Base-by-base conservation (phyloP, 2,888 invertebrate genomes). In the Lissonota sp. region DNA sequence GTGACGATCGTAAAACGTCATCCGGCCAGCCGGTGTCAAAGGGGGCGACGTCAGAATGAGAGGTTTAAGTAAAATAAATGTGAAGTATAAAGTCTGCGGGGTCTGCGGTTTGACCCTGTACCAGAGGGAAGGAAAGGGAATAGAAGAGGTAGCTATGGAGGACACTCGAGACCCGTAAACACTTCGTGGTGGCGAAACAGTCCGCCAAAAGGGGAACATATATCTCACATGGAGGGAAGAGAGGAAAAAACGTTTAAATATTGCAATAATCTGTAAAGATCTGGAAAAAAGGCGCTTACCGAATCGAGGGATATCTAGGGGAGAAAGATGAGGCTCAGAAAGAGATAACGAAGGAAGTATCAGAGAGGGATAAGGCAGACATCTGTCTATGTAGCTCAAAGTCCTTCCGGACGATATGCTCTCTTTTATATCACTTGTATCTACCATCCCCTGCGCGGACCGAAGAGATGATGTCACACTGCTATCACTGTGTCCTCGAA, bases 61-160 rank as follows among this genome's bases (percentile, higher is more conserved):
- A 37, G 58, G 73, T 82, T 86, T 87, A 87, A 87, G 88, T 86
- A 84, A 88, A 88, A 89, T 88, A 89, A 90, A 88, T 88, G 86
- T 26, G 86, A 86, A 86, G 87, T 86, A 87, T 90, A 87, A 88
- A 88, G 83, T 89, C 88, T 88, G 88, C 88, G 88, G 79, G 78
- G 83, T 79, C 26, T 39, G 62, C 62, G 57, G 70, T 82, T 26
- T 85, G 84, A 84, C 84, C 84, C 46, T 14, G 44, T 67, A 26
- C 39, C 39, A 69, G 42, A 46, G 66, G 63, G 26, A 58, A 37
- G 69, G 10, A 39, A 63, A 37, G 16, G n/a, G 73, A 64, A 69
- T 10, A 51, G 8, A 42, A 42, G 46, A 39, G 16, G 49, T 58
- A 46, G 57, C 55, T 70, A n/a, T n/a, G n/a, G 74, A 40, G 66